Base-by-base conservation (phyloP, 1,140 invertebrate genomes). In the Subanguina moxae region DNA sequence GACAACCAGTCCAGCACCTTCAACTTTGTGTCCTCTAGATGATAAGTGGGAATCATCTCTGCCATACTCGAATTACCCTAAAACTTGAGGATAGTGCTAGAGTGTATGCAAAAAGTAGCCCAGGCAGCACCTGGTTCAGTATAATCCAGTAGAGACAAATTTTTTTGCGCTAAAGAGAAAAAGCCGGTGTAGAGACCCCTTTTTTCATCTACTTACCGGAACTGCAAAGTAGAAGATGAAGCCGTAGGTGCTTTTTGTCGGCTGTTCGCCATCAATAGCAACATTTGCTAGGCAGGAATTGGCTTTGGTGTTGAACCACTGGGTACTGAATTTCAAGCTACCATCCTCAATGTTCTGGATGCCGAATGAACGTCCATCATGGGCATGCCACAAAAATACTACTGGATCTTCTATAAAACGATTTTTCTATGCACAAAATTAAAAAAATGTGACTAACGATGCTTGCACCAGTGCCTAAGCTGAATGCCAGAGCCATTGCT, bases 311-410 rank as follows among this genome's bases (percentile, higher is more conserved):
- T 95, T 96, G 0, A 97, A 87, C 84, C 94, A 97, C 1, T 90
- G 89, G 0, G 93, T 96, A 71, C 86, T 88, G 1, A 97, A 83
- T 30, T 86, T 86, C 64, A 90, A 88, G 9, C 88, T 87, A 17
- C 88, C 87, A 80, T 98, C 94, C 11, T 88, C 82, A 64, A 97
- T 91, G 75, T 90, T 88, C 84, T 99, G 94, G 46, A 90, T 84
- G 0, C 94, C 95, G 86, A 97, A 97, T 57, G 87, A 89, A 27
- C 87, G 85, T 0, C 94, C 93, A 85, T 98, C 93, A 82, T 97
- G 94, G 72, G 90, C 87, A 0, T 89, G 83, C 94, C 94, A 98
- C 0, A 90, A 89, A 83, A 89, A 91, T 61, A 89, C 84, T 27
- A 97, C 84, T 73, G 88, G 86, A 52, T 78, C 76, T 13, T 73